Percentiles rank a stretch among this genome's conserved stretches.
phyloP scores from a whole-genome alignment of 2,797 vertebrate genomes.

The Sternotherus odoratus region DNA sequence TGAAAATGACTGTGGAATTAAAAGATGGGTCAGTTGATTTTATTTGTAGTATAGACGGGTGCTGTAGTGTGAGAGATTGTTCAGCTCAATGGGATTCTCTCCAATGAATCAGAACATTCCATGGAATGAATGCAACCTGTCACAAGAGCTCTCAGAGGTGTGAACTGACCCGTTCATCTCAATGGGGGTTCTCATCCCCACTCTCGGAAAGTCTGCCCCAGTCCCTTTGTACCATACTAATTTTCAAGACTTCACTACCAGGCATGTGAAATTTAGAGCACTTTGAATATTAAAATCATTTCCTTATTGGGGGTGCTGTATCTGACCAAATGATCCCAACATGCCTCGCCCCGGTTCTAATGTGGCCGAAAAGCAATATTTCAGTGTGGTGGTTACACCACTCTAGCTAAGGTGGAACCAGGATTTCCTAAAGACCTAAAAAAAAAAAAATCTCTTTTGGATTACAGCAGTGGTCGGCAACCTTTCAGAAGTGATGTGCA shows the following conservation, averaged over 20 bases:
- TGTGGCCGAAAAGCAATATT: not conserved
- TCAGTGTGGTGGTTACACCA: not conserved
- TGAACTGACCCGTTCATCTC: not conserved
- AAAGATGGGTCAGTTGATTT: not conserved
- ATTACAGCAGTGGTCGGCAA: too few relatives aligned
- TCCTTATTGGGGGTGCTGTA: not conserved
- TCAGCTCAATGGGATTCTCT: too few relatives aligned
- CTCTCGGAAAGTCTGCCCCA: not conserved
- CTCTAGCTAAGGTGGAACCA: not conserved
- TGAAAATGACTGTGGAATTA: not conserved
- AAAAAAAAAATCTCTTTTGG: not conserved
- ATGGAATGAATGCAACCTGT: not conserved
- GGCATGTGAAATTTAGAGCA: not conserved
- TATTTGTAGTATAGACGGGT: not conserved
- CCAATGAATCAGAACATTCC: not conserved
- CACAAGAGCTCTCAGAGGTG: not conserved
- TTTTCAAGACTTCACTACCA: not conserved
- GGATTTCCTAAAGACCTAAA: not conserved
- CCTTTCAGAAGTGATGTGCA: too few relatives aligned
- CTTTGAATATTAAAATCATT: not conserved
- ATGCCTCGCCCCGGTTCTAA: not conserved
- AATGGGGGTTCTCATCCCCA: not conserved
- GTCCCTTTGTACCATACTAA: not conserved
- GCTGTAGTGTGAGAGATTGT: not conserved
- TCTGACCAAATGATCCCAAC: not conserved